Conservation (phyloP, 2,888 invertebrate species). For the Chouioia cunea region DNA sequence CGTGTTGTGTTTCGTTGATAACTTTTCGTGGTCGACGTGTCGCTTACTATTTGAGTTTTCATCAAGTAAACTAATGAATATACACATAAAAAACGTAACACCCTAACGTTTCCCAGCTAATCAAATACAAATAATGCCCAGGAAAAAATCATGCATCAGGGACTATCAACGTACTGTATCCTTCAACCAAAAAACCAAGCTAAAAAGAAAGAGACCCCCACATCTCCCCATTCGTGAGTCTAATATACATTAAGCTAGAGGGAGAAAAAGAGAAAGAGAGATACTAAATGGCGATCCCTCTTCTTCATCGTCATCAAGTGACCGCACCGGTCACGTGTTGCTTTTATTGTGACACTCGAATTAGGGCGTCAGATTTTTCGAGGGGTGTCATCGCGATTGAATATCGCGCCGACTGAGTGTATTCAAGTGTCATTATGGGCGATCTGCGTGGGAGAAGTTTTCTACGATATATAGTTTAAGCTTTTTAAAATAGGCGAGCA, state of each 20-base stretch:
- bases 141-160: constrained; percentile 28
- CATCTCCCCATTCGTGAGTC: constrained; percentile 42
- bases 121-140: constrained; percentile 55
- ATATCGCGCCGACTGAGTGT: constrained; percentile 48
- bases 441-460: constrained; percentile 62
- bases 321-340: constrained; percentile 60
- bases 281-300: not conserved
- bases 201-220: constrained; percentile 44
- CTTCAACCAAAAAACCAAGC: constrained; percentile 20
- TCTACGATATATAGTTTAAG: not conserved
- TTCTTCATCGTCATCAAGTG: constrained; percentile 58
- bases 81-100: not conserved
- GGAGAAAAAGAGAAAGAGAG: not conserved
- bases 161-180: constrained; percentile 5
- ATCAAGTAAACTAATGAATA: not conserved
- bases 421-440: constrained; percentile 60
- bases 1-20: no score
- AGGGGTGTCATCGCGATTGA: constrained; percentile 55
- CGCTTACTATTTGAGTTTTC: not conserved
- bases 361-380: constrained; percentile 51
- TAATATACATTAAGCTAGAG: constrained; percentile 59
- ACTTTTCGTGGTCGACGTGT: no score
- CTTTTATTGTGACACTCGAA: constrained; percentile 63
- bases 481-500: constrained; percentile 22
- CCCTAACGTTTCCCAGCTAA: constrained; percentile 52